These are phyloP conservation scores for Psilopsiagon aurifrons DNA, from an alignment of 2,113 vertebrate species.

Conservation along the genomic window DNA sequence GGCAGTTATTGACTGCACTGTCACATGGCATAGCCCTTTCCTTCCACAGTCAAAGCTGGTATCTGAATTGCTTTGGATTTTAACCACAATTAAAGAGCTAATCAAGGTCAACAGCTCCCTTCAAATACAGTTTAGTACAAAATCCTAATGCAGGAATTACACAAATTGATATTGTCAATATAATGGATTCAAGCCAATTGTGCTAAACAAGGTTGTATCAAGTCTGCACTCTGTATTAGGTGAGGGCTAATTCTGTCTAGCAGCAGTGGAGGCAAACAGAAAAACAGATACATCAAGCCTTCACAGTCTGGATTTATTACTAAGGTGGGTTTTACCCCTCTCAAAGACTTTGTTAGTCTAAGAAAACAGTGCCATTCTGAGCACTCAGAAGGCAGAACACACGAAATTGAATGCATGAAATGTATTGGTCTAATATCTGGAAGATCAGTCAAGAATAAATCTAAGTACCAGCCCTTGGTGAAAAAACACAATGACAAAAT, in stretches of 20 bases:
- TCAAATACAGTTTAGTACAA: conserved; percentile 74
- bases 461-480: background rate
- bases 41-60: background rate
- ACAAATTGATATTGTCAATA: conserved; percentile 78
- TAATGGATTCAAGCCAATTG: conserved; percentile 75
- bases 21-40: conserved; percentile 27
- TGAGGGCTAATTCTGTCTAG: conserved; percentile 67
- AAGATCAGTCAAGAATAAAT: background rate
- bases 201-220: conserved; percentile 48
- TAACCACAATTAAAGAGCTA: conserved; percentile 78
- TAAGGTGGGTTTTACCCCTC: conserved; percentile 36
- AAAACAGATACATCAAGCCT: conserved; percentile 31
- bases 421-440: background rate
- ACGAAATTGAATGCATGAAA: background rate
- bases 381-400: conserved; percentile 37
- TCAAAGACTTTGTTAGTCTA: conserved; percentile 64
- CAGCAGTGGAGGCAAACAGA: background rate
- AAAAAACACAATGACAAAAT: background rate
- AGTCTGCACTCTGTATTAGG: conserved; percentile 47
- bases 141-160: conserved; percentile 74
- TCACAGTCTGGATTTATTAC: conserved; percentile 54
- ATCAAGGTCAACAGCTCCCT: conserved; percentile 72
- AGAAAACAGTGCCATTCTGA: conserved; percentile 44
- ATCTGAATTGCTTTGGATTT: conserved; percentile 73
- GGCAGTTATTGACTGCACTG: background rate